Base-by-base conservation (phyloP, 2,113 vertebrate genomes). In the Hippocampus mohnikei region DNA sequence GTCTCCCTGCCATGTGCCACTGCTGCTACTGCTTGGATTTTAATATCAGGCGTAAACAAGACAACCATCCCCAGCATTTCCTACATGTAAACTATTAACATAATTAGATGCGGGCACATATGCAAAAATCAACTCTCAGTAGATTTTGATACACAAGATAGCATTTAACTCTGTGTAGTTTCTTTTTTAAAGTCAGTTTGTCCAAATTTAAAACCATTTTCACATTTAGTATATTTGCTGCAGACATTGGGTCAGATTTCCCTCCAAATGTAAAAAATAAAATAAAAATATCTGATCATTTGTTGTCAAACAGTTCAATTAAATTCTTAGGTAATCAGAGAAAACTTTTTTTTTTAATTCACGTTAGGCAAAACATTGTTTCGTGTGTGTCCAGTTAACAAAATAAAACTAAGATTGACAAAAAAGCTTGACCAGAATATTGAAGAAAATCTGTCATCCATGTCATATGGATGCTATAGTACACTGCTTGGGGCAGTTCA, bases 1-100 rank as follows among this genome's bases (percentile, higher is more conserved):
- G 63, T 65, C 12, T 46, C n/a, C 21, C 41, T 23, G 63, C 41
- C 63, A 46, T 46, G 63, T 65, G 41, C 63, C 63, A 46, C 63
- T 46, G 12, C 41, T 46, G 63, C 41, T 46, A 46, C 63, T 65
- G 41, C 63, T 65, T 16, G 21, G 16, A 42, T 70, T 48, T 71
- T 20, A 10, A 64, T 20, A 2, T 59, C 15, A 18, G 71, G 74
- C 53, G 0, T 60, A 66, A 74, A 68, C 13, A 63, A 11, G 16
- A 58, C 20, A 25, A 41, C 27, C 1, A 5, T 3, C 5, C 37
- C 11, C 20, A n/a, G 37, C 10, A 12, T 63, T n/a, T n/a, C 20
- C 21, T 11, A 61, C 55, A 27, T n/a, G 25, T 25, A 61, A 37
- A 61, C 1, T 37, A 37, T 37, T 40, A 16, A 2, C 53, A n/a